phyloP scores from a whole-genome alignment of 2,797 vertebrate genomes.

The Iguana delicatissima region DNA sequence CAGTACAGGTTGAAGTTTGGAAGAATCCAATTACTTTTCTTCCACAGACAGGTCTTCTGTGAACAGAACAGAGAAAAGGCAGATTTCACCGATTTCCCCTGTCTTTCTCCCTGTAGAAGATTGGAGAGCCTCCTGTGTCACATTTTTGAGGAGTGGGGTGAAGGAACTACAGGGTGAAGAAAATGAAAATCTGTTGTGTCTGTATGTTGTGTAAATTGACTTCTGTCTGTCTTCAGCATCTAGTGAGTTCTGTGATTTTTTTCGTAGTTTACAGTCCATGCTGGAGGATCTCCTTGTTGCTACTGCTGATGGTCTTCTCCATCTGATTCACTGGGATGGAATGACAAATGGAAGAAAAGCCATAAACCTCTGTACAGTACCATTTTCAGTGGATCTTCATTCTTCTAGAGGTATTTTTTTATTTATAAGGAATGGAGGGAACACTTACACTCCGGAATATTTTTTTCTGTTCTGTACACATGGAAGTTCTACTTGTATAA shows the following conservation, averaged over 20 bases:
- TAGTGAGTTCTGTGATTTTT: slow-evolving; percentile 42
- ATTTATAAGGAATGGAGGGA: neutral
- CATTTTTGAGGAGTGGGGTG: neutral
- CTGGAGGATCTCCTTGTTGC: slow-evolving; percentile 93
- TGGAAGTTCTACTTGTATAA: neutral
- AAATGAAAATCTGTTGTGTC: neutral
- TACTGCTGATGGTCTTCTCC: slow-evolving; percentile 93
- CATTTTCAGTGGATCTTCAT: slow-evolving; percentile 96
- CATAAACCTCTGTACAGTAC: slow-evolving; percentile 93
- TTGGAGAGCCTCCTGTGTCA: neutral
- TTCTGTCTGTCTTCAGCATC: neutral
- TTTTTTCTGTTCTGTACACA: neutral
- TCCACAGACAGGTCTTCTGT: neutral
- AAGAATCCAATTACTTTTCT: neutral
- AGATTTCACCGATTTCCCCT: neutral
- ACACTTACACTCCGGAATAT: neutral
- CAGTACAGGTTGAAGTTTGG: neutral
- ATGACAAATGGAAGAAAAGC: slow-evolving; percentile 93
- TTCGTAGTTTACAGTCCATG: slow-evolving; percentile 91
- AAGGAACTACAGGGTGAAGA: fast-evolving
- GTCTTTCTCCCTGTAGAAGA: neutral
- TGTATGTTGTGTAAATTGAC: neutral
- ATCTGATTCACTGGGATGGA: slow-evolving; percentile 96
- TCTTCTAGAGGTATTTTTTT: slow-evolving; percentile 90
- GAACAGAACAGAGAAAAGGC: neutral